Evolutionary conservation across 2,113 vertebrate species (phyloP), one percentile per base, ranked within the genome.

Genomic region (Cyprinus carpio): DNA sequence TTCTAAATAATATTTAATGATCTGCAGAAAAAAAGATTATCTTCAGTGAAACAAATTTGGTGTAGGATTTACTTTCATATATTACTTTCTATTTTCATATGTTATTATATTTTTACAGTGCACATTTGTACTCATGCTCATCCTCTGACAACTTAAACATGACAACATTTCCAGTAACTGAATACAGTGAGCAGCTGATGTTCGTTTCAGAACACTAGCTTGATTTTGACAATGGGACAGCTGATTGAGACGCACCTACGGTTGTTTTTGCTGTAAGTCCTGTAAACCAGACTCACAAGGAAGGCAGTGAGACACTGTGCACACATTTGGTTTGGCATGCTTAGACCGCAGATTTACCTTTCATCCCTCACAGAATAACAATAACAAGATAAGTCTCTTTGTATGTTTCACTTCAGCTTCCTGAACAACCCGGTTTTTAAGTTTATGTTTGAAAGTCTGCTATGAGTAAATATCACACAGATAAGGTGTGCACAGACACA

Each of bases 311-410:
- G 10, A 87, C 37, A 31, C 25, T 29, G 10, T 62, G 71, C 49
- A 20, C 46, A 84, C 20, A 54, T 86, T 86, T 69, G 25, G 60
- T 75, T 89, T 84, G 62, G 56, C 84, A 83, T n/a, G 79, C 75
- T 74, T 75, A 65, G 58, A 64, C 31, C 3, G 10, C 49, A 31
- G 49, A 78, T 58, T 78, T 80, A 82, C 85, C 83, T 84, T 87
- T 40, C 84, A 81, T 89, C 54, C 60, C 80, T 85, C 84, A 84
- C 56, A 64, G 78, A 78, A 81, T 81, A 81, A 69, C 81, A 87
- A 77, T 83, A 84, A 87, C 85, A 84, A 87, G 85, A 89, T 83
- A 86, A 83, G 75, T 75, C 29, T 37, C 46, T 75, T 75, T 51
- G n/a, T 29, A 51, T 78, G 75, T 25, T 64, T 40, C 27, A 81